These are phyloP conservation scores for Chrysolina americana DNA, from an alignment of 2,888 invertebrate genomes.

Conservation along the genomic window DNA sequence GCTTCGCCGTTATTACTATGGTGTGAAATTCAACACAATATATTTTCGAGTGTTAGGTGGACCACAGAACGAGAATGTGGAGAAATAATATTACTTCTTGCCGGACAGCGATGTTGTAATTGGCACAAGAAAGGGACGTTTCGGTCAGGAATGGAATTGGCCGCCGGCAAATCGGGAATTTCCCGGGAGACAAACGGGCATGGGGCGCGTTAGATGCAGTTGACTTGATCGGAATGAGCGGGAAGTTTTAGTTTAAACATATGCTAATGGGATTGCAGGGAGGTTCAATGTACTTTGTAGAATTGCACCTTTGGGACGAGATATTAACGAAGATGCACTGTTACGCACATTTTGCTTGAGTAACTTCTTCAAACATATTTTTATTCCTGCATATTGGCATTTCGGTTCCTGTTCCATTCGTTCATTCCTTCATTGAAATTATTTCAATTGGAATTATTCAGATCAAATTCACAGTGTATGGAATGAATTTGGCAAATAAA, in stretches of 20 bases:
- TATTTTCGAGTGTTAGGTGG: conserved; percentile 33
- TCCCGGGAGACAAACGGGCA: conserved; percentile 8
- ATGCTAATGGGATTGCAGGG: too few species aligned
- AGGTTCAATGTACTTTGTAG: too few species aligned
- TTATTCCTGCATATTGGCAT: too few species aligned
- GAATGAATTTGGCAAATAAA: too few species aligned
- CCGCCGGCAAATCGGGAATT: conserved; percentile 28
- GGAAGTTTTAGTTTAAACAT: background rate
- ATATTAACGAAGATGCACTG: too few species aligned
- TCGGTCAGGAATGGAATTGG: conserved; percentile 24
- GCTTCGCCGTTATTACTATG: conserved; percentile 23
- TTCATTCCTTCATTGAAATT: too few species aligned
- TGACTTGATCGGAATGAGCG: conserved; percentile 19
- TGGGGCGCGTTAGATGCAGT: conserved; percentile 10
- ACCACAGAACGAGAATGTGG: conserved; percentile 30
- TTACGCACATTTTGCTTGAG: too few species aligned
- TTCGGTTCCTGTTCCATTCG: too few species aligned
- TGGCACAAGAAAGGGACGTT: conserved; percentile 29
- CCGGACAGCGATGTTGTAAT: conserved; percentile 30
- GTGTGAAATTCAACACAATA: conserved; percentile 35
- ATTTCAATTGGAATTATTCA: too few species aligned
- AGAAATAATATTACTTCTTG: conserved; percentile 31
- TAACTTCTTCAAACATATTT: too few species aligned
- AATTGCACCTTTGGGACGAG: too few species aligned
- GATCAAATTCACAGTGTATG: too few species aligned